Evolutionary conservation across 1,140 invertebrate species (phyloP), one percentile per base, ranked within the genome.

Genomic region (Tribolium madens): DNA sequence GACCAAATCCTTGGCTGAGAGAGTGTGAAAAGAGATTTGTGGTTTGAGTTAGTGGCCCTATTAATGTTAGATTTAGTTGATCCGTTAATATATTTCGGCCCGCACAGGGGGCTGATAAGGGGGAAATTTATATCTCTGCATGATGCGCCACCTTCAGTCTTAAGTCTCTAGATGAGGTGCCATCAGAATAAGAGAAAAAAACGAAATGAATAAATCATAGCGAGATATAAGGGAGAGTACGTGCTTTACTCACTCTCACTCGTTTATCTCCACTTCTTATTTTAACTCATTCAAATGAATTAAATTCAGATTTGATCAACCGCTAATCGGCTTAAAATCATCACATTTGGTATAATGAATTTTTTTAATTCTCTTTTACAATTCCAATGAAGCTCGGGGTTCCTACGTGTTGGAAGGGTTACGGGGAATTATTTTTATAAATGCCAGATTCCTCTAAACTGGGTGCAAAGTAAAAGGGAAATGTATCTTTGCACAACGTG

Each of bases 51-150:
- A 64, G 57, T 64, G 26, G 21, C 57, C 57, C 57, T 64, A 64
- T 64, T 64, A 64, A 64, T 64, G 57, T 64, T 64, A 64, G 57
- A 64, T 64, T 64, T 64, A 64, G 57, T 64, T 64, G 57, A 64
- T 31, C 57, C 26, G 57, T 26, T 33, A 64, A 64, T 64, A 64
- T 64, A 64, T 64, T 33, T 64, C 31, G 57, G 12, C 57, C 57
- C 57, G 57, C 57, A 64, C 57, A 15, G 18, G 18, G 9, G 14
- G 57, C 31, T 64, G 57, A 64, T 64, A 64, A 64, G 57, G 12
- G 31, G n/a, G 26, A 64, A 64, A 64, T 64, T 64, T 64, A 64
- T 64, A 64, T 64, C 21, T 64, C 57, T 10, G 57, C 14, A 33
- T 64, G 57, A 64, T 64, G 14, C 26, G 31, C 21, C 57, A 33